phyloP scores from a whole-genome alignment of 37 sponge, comb jelly and placozoan genomes.

The Chondrosia reniformis region DNA sequence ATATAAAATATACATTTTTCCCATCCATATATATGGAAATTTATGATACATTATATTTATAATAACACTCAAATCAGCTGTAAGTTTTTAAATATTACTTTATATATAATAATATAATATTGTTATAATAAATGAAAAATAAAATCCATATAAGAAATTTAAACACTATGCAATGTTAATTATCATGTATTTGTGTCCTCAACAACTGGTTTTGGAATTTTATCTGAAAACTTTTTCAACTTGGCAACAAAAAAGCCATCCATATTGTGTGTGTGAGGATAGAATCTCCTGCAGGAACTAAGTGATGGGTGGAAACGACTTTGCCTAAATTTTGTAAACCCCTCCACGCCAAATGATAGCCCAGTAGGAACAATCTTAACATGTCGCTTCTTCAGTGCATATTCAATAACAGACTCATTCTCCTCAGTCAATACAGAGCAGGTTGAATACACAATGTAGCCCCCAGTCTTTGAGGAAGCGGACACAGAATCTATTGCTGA shows the following conservation, averaged over 20 bases:
- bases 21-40: too few species aligned
- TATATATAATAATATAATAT: too few species aligned
- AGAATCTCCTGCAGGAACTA: conserved; percentile 71
- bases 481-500: conserved; percentile 92
- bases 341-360: conserved; percentile 83
- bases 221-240: conserved; percentile 81
- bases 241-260: conserved; percentile 99
- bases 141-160: background rate
- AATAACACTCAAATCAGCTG: background rate
- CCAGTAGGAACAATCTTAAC: conserved; percentile 93
- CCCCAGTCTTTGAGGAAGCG: conserved; percentile 82
- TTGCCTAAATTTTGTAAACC: conserved; percentile 76
- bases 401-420: conserved; percentile 94
- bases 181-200: background rate
- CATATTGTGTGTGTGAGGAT: conserved; percentile 98
- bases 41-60: background rate
- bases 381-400: conserved; percentile 80
- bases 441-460: conserved; percentile 92
- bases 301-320: conserved; percentile 90
- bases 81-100: too few species aligned
- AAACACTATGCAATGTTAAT: background rate
- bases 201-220: conserved; percentile 19
- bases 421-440: conserved; percentile 95
- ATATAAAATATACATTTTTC: too few species aligned
- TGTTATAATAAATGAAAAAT: background rate